Evolutionary conservation across 2,797 vertebrate species (phyloP), one percentile per base, ranked within the genome.

Genomic region (Nannoperca australis): DNA sequence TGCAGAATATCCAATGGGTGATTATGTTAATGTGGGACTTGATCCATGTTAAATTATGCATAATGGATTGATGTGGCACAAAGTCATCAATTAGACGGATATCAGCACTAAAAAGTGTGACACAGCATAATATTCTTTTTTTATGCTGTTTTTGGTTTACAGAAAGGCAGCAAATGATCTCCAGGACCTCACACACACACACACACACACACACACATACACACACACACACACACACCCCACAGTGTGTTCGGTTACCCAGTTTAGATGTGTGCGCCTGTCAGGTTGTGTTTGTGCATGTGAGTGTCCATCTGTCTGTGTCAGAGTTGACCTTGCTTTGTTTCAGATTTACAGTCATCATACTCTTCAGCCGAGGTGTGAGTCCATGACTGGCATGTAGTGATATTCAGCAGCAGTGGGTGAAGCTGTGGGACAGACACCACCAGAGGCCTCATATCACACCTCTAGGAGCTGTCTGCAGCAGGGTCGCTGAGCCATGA

Each of bases 31-130:
- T 96, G 93, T 93, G 85, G 90, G 93, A 95, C 89, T 94, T 95
- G 95, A 95, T 96, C 95, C 95, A 94, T 95, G 95, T 94, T 95
- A 95, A 95, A 96, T 96, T 96, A 96, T 95, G 94, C 95, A 95
- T 95, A 95, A 96, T 96, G 94, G 95, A 95, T 95, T 95, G 94
- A 95, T 95, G 93, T 95, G 95, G 93, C 94, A 95, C 94, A 94
- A 95, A 96, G 94, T 96, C 95, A 95, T 96, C 95, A 96, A 95
- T 96, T 96, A 95, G 92, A 95, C 89, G 76, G 89, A 95, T 94
- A 95, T 95, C 94, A 94, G 92, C 92, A 90, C 89, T 91, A 91
- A 93, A 95, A 95, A 88, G 91, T 95, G 92, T 94, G 93, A 95
- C 91, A 74, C 91, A 86, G 93, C 90, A 90, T 93, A 92, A 91